Conservation (phyloP, 2,113 vertebrate genomes). For the Ornithorhynchus anatinus region DNA sequence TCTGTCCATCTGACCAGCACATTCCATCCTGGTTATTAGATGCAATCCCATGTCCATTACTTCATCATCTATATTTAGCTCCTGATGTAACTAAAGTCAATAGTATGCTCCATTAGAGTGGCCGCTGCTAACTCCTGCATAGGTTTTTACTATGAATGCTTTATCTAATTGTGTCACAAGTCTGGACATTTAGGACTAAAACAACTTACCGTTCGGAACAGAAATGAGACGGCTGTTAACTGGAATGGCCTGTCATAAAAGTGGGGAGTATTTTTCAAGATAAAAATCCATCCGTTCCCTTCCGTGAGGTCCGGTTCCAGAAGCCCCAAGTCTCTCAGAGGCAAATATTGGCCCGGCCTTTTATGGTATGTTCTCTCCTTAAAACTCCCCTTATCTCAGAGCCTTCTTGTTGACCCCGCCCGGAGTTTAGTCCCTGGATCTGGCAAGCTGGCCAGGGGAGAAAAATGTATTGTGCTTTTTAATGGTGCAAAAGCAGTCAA, state of each 20-base stretch:
- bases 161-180: conserved; percentile 28
- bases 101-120: conserved; percentile 58
- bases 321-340: conserved; percentile 22
- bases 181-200: conserved; percentile 49
- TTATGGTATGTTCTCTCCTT: conserved; percentile 55
- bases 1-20: conserved; percentile 17
- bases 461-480: too few species aligned
- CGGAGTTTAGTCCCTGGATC: background rate
- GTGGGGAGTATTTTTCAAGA: background rate
- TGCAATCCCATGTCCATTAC: background rate
- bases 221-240: conserved; percentile 43
- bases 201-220: conserved; percentile 40
- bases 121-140: conserved; percentile 43
- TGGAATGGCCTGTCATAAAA: conserved; percentile 36
- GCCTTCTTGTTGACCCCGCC: background rate
- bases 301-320: conserved; percentile 28
- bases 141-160: conserved; percentile 22
- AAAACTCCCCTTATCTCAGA: conserved; percentile 45
- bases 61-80: conserved; percentile 67
- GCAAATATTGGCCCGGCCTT: conserved; percentile 61
- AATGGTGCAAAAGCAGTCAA: too few species aligned
- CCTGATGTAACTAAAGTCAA: conserved; percentile 65
- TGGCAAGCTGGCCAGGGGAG: too few species aligned
- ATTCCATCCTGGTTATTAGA: conserved; percentile 54
- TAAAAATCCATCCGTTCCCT: conserved; percentile 40